These are phyloP conservation scores for Agelaius phoeniceus DNA, from an alignment of 2,113 vertebrate genomes.

Conservation along the genomic window DNA sequence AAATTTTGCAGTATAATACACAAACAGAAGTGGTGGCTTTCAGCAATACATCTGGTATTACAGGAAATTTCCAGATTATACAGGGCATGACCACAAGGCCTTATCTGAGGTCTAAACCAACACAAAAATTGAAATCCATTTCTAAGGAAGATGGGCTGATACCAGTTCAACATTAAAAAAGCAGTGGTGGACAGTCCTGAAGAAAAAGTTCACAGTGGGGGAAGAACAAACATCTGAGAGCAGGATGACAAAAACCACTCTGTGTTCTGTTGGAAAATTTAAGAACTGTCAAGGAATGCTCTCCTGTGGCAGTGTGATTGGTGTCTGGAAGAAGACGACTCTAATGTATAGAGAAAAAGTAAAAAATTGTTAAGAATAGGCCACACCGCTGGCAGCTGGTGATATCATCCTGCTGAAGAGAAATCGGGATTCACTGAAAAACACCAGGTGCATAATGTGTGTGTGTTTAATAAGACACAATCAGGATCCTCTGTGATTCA, in stretches of 20 bases:
- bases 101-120: not conserved
- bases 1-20: not conserved
- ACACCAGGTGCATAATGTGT: slow-evolving; percentile 50
- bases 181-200: not conserved
- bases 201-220: not conserved
- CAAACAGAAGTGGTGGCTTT: not conserved
- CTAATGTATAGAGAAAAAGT: slow-evolving; percentile 42
- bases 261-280: not conserved
- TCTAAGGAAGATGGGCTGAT: not conserved
- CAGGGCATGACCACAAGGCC: not conserved
- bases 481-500: slow-evolving; percentile 68
- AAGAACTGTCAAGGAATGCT: not conserved
- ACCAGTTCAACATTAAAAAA: not conserved
- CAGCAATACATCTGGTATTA: not conserved
- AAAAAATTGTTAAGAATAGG: slow-evolving; percentile 15
- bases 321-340: not conserved
- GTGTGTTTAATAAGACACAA: slow-evolving; percentile 48
- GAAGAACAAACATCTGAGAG: not conserved
- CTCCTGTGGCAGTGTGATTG: not conserved
- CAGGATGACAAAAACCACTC: not conserved
- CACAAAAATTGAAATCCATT: not conserved
- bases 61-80: not conserved
- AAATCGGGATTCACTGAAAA: slow-evolving; percentile 54
- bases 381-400: slow-evolving; percentile 49
- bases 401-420: slow-evolving; percentile 33